Conservation (phyloP, 2,113 vertebrate genomes). For the Lophius piscatorius region DNA sequence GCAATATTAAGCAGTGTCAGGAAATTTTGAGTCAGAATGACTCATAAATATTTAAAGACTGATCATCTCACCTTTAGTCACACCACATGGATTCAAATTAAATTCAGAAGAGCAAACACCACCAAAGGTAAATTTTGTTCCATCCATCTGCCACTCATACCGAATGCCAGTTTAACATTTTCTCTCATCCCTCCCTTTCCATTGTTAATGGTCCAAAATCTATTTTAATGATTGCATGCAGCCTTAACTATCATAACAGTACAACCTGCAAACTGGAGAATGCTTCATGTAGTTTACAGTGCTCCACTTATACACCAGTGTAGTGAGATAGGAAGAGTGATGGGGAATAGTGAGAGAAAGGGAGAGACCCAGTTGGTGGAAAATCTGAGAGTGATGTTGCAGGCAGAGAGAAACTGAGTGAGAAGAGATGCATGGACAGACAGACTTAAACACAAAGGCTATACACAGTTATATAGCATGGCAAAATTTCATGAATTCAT, state of each 20-base stretch:
- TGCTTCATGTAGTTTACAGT: conserved; percentile 72
- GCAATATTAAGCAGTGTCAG: too few relatives aligned
- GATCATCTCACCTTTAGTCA: too few relatives aligned
- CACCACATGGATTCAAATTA: too few relatives aligned
- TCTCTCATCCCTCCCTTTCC: too few relatives aligned
- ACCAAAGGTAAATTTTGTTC: too few relatives aligned
- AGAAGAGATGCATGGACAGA: conserved; percentile 43
- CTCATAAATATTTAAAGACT: too few relatives aligned
- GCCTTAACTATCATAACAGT: conserved; percentile 44
- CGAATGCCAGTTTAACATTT: too few relatives aligned
- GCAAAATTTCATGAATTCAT: too few relatives aligned
- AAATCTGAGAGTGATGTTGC: conserved; percentile 60
- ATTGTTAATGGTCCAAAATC: conserved; percentile 9
- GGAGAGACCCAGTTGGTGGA: conserved; percentile 69
- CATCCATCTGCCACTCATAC: too few relatives aligned
- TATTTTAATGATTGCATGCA: conserved; percentile 49
- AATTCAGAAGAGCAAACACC: too few relatives aligned
- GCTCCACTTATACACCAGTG: conserved; percentile 64
- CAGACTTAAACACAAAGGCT: neutral
- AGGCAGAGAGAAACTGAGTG: conserved; percentile 54
- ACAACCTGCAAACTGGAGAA: conserved; percentile 73
- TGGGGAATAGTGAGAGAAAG: conserved; percentile 7
- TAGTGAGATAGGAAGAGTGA: conserved; percentile 36
- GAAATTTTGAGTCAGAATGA: too few relatives aligned
- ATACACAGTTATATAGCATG: too few relatives aligned